phyloP scores from a whole-genome alignment of 2,113 vertebrate species.

The Clupea harengus region DNA sequence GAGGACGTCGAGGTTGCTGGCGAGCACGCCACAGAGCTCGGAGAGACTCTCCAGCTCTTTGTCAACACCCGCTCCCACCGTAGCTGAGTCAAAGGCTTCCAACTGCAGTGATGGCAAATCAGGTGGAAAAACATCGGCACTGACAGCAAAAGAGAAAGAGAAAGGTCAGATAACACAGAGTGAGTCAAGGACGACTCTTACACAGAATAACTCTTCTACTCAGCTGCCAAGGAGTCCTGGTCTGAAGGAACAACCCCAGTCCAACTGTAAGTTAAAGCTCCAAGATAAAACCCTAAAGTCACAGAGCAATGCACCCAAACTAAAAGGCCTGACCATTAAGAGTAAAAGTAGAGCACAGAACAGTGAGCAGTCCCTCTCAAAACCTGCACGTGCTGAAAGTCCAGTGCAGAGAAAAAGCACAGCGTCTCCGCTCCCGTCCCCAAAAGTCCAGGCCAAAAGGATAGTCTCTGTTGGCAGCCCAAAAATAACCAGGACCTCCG shows the following conservation, averaged over 20 bases:
- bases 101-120: slow-evolving; percentile 51
- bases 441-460: slow-evolving; percentile 50
- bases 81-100: slow-evolving; percentile 57
- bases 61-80: slow-evolving; percentile 46
- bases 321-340: slow-evolving; percentile 77
- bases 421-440: slow-evolving; percentile 63
- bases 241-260: slow-evolving; percentile 61
- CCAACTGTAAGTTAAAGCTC: slow-evolving; percentile 61
- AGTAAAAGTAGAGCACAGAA: slow-evolving; percentile 65
- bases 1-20: slow-evolving; percentile 33
- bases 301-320: slow-evolving; percentile 68
- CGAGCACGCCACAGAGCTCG: slow-evolving; percentile 24
- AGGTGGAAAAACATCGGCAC: slow-evolving; percentile 29
- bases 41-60: slow-evolving; percentile 29
- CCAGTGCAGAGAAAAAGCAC: slow-evolving; percentile 62
- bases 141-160: slow-evolving; percentile 54
- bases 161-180: slow-evolving; percentile 33
- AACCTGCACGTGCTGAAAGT: slow-evolving; percentile 51
- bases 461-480: slow-evolving; percentile 33
- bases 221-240: slow-evolving; percentile 49
- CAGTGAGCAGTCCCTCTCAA: slow-evolving; percentile 60
- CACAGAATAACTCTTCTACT: slow-evolving; percentile 52
- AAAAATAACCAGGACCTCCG: slow-evolving; percentile 28
- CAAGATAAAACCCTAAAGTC: slow-evolving; percentile 63
- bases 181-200: slow-evolving; percentile 55